Base-by-base conservation (phyloP, 2,797 vertebrate species). In the Tapera naevia region DNA sequence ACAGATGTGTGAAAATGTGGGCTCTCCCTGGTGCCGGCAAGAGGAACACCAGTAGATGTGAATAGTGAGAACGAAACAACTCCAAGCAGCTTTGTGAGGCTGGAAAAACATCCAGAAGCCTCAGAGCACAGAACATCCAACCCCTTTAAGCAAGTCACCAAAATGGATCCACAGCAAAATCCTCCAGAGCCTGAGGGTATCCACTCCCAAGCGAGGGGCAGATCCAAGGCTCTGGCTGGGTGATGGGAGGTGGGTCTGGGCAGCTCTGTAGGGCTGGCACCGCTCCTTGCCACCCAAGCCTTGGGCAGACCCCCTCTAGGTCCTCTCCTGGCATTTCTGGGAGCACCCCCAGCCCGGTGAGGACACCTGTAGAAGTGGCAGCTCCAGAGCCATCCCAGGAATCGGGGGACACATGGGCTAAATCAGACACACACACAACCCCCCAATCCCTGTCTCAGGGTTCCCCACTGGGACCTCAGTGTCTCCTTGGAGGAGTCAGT, bases 311-410 rank as follows among this genome's bases (percentile, higher is more conserved):
- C 35, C 56, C 28, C 62, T 41, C 50, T 11, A 0, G 0, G 9
- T 22, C 56, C 41, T 46, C 17, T 66, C 35, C 17, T 3, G 3
- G 1, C 50, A 22, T 13, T 56, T 33, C 19, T 12, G n/a, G 37
- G 27, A 75, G 32, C 1, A 1, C 30, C 5, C 22, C 17, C 32
- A 22, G 10, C 25, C 45, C 1, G 1, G 5, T 1, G 35, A 50
- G 35, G 35, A 41, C n/a, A 22, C 4, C 33, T 5, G 0, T 10
- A 23, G 27, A 19, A 32, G 7, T 0, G 1, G 33, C 0, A 1
- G 39, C 25, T 62, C 62, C 5, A 23, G 23, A 28, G 3, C 53
- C n/a, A 32, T 1, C 43, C n/a, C 27, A 19, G 30, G 17, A 46
- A 23, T 2, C 37, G 22, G 18, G 46, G 46, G 10, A 11, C 0